Percentiles rank a stretch among this genome's conserved stretches.
These are phyloP conservation scores for Ennomos erosarius DNA, from an alignment of 2,888 invertebrate genomes.

Conservation along the genomic window DNA sequence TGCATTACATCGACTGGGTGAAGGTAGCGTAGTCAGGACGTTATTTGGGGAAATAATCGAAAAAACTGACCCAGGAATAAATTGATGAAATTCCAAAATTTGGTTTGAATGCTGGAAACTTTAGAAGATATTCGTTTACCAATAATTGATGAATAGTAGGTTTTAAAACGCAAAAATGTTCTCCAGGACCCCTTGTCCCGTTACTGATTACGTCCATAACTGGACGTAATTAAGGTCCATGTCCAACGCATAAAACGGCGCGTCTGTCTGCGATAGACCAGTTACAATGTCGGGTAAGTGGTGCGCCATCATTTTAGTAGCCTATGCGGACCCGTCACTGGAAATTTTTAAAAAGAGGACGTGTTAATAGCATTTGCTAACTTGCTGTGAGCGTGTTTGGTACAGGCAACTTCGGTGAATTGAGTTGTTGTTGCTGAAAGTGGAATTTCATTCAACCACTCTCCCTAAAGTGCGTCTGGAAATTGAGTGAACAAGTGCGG, in stretches of 20 bases:
- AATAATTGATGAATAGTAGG: no score
- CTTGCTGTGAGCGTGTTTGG: constrained; percentile 25
- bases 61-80: no score
- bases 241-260: constrained; percentile 45
- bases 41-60: background rate
- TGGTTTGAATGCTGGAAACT: no score
- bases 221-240: constrained; percentile 59
- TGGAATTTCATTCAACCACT: constrained; percentile 19
- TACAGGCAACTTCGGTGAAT: constrained; percentile 24
- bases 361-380: constrained; percentile 32
- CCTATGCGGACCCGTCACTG: constrained; percentile 8
- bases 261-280: constrained; percentile 34
- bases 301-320: constrained; percentile 36
- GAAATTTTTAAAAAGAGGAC: constrained; percentile 31
- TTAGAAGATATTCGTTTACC: no score
- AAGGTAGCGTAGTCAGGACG: constrained; percentile 13
- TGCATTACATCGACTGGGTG: constrained; percentile 37
- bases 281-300: constrained; percentile 37
- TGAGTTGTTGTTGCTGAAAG: constrained; percentile 21
- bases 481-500: constrained; percentile 6
- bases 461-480: constrained; percentile 9
- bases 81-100: no score
- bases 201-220: constrained; percentile 16
- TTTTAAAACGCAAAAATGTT: no score
- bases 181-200: no score